phyloP scores from a whole-genome alignment of 92 coral and sea anemone species.

The Phenganax marumi region DNA sequence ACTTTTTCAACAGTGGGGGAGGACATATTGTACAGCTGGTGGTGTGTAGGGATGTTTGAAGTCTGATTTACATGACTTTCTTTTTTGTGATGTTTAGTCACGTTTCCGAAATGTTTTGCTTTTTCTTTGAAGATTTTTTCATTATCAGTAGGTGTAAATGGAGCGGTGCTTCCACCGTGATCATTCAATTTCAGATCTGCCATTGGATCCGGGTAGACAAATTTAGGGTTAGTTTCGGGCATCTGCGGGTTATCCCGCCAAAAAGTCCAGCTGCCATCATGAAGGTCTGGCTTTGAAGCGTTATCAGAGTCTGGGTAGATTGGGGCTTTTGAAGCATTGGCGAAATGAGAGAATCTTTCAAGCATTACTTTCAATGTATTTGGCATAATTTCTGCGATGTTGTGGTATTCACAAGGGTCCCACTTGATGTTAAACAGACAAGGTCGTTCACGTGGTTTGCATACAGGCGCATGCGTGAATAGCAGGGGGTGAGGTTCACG shows the following conservation, averaged over 20 bases:
- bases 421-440: conserved; percentile 97
- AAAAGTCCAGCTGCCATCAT: conserved; percentile 89
- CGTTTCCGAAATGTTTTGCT: conserved; percentile 28
- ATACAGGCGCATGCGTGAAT: conserved; percentile 93
- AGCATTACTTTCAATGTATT: conserved; percentile 93
- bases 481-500: conserved; percentile 85
- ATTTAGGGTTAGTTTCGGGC: conserved; percentile 69
- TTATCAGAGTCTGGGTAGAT: conserved; percentile 83
- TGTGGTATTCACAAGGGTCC: conserved; percentile 99
- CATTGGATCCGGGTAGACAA: conserved; percentile 80
- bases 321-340: conserved; percentile 60
- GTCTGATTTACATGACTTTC: conserved; percentile 4
- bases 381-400: conserved; percentile 96
- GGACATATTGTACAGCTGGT: conserved; percentile 27
- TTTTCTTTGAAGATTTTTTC: conserved; percentile 46
- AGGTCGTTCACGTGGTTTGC: conserved; percentile 83
- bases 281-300: conserved; percentile 73
- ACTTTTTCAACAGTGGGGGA: conserved; percentile 47
- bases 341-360: conserved; percentile 79
- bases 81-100: conserved; percentile 17
- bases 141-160: conserved; percentile 26
- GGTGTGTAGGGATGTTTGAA: not conserved
- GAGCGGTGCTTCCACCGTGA: conserved; percentile 53
- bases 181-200: conserved; percentile 69
- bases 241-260: conserved; percentile 76